Percentiles rank a stretch among this genome's conserved stretches.
phyloP scores from a whole-genome alignment of 2,888 invertebrate genomes.

The Limnephilus marmoratus region DNA sequence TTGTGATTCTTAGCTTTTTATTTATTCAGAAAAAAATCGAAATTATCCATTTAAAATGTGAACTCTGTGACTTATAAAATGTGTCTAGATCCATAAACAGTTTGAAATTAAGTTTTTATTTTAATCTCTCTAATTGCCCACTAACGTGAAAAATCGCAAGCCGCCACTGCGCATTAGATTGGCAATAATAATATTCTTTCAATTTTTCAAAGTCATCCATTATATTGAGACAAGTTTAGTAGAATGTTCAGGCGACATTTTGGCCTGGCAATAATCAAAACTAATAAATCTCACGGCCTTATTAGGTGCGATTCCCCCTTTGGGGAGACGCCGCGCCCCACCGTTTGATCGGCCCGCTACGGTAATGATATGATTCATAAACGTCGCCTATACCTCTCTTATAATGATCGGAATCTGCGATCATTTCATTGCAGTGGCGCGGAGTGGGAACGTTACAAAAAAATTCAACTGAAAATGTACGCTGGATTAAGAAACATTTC shows the following conservation, averaged over 20 bases:
- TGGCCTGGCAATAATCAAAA: slow-evolving; percentile 4
- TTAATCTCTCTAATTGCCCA: too few species aligned
- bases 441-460: not conserved
- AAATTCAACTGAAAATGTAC: too few species aligned
- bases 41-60: too few species aligned
- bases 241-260: slow-evolving; percentile 24
- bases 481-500: not conserved
- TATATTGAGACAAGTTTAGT: not conserved
- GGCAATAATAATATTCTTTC: slow-evolving; percentile 46
- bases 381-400: slow-evolving; percentile 63
- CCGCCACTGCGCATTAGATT: not conserved
- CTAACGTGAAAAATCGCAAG: not conserved
- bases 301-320: slow-evolving; percentile 49
- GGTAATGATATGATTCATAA: slow-evolving; percentile 63
- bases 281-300: slow-evolving; percentile 14
- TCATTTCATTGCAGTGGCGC: slow-evolving; percentile 44
- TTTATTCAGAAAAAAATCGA: too few species aligned
- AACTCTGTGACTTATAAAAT: too few species aligned
- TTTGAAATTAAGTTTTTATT: too few species aligned
- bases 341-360: slow-evolving; percentile 50
- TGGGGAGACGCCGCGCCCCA: slow-evolving; percentile 31
- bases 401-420: slow-evolving; percentile 61
- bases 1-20: too few species aligned
- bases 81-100: too few species aligned
- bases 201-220: not conserved